These are phyloP conservation scores for Pantherophis vulpinus DNA, from an alignment of 2,797 vertebrate genomes.

Conservation along the genomic window DNA sequence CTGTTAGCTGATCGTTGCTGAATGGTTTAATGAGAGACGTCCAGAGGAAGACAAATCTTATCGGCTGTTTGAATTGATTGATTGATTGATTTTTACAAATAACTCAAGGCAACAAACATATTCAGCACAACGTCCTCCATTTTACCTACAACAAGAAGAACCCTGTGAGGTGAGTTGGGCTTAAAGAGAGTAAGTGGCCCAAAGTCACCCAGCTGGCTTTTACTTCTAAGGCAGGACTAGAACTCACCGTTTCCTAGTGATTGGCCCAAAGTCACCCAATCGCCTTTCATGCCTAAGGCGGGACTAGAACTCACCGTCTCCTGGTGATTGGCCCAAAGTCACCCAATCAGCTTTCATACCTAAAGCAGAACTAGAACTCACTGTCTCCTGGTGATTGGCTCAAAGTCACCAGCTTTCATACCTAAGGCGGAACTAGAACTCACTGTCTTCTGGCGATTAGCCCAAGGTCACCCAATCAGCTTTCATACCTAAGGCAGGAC, in stretches of 20 bases:
- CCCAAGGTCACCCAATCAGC: too few species aligned
- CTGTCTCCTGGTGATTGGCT: too few species aligned
- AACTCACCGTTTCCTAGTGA: too few species aligned
- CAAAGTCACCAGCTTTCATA: too few species aligned
- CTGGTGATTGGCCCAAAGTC: too few species aligned
- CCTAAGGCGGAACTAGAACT: too few species aligned
- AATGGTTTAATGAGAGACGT: not conserved
- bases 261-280: too few species aligned
- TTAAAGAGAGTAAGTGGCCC: not conserved
- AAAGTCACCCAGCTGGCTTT: not conserved
- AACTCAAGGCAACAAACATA: not conserved
- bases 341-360: not conserved
- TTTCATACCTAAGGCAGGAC: not conserved
- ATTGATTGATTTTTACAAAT: not conserved
- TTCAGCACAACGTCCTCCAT: not conserved
- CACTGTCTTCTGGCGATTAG: too few species aligned
- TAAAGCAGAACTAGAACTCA: too few species aligned
- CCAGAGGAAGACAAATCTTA: not conserved
- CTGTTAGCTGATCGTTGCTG: not conserved
- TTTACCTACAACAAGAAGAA: not conserved
- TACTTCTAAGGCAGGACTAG: too few species aligned
- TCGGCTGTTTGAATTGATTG: not conserved
- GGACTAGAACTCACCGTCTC: too few species aligned
- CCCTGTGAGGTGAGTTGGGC: not conserved
- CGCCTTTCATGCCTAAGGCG: too few species aligned